Base-by-base conservation (phyloP, 1,140 invertebrate genomes). In the Whitmania pigra region DNA sequence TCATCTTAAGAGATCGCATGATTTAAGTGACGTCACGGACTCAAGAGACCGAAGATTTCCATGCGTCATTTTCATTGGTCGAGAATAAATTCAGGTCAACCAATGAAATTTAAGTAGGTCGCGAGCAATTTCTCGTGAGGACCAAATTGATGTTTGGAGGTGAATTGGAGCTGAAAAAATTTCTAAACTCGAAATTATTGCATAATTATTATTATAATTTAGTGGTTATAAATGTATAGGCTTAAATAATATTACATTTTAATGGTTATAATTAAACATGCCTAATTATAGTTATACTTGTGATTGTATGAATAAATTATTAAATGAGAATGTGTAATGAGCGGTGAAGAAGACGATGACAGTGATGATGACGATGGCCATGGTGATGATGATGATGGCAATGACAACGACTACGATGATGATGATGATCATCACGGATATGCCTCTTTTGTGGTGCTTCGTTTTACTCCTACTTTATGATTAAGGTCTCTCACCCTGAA, bases 51-150 rank as follows among this genome's bases (percentile, higher is more conserved):
- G n/a, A 9, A 60, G n/a, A 25, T 6, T 29, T 60, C n/a, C 57
- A 25, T 25, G 57, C n/a, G 4, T 29, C 27, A 60, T 29, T 60
- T 60, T 60, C n/a, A 60, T 25, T 25, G n/a, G 57, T 60, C 27
- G 57, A 17, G 27, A 60, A 60, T 29, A 60, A 25, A 25, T 60
- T 60, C 27, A 43, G 40, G 40, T 43, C 40, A 43, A 43, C 27
- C 27, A 60, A 29, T 29, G n/a, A 22, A 60, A 60, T 25, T 60
- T 25, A 25, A 60, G n/a, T 25, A 15, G 57, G n/a, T 60, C n/a
- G 17, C 57, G 57, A 60, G n/a, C 57, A 25, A 25, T 60, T 60
- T 60, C 57, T 60, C 57, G n/a, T 15, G n/a, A 25, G n/a, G n/a
- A 25, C 27, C 27, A 29, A 22, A 60, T 60, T 22, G 57, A 22